These are phyloP conservation scores for Psittacula cyanocephala DNA, from an alignment of 2,113 vertebrate species.

Conservation along the genomic window DNA sequence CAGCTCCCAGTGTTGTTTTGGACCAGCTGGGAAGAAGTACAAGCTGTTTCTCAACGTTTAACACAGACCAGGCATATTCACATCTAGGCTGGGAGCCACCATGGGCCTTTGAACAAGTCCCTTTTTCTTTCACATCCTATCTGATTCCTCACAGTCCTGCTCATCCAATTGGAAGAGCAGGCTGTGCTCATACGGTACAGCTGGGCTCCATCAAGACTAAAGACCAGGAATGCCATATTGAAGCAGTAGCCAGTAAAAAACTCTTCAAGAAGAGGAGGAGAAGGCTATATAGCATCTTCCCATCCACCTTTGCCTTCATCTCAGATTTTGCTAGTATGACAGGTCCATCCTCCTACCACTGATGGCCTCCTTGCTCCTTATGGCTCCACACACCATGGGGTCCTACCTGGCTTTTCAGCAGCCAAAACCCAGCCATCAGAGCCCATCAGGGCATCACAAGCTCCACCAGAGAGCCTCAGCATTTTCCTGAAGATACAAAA, in stretches of 20 bases:
- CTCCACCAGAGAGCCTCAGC: background rate
- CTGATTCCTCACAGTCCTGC: background rate
- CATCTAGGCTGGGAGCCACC: background rate
- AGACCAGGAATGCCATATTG: background rate
- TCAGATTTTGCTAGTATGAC: background rate
- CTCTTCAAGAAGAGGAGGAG: background rate
- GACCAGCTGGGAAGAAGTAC: background rate
- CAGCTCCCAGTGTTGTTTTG: background rate
- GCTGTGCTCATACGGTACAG: fast-evolving
- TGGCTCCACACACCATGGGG: background rate
- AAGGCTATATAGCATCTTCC: background rate
- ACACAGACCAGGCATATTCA: fast-evolving
- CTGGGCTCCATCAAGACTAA: background rate
- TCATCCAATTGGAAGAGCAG: background rate
- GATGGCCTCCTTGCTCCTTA: background rate
- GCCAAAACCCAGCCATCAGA: background rate
- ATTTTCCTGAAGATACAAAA: background rate
- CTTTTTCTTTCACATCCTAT: background rate
- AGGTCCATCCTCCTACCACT: background rate
- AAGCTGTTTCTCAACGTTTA: background rate
- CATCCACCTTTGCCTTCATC: background rate
- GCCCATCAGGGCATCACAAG: fast-evolving
- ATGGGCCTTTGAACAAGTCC: background rate
- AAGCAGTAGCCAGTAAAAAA: background rate
- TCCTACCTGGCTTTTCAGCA: background rate